phyloP scores from a whole-genome alignment of 2,797 vertebrate genomes.

The Phoeniculus purpureus region DNA sequence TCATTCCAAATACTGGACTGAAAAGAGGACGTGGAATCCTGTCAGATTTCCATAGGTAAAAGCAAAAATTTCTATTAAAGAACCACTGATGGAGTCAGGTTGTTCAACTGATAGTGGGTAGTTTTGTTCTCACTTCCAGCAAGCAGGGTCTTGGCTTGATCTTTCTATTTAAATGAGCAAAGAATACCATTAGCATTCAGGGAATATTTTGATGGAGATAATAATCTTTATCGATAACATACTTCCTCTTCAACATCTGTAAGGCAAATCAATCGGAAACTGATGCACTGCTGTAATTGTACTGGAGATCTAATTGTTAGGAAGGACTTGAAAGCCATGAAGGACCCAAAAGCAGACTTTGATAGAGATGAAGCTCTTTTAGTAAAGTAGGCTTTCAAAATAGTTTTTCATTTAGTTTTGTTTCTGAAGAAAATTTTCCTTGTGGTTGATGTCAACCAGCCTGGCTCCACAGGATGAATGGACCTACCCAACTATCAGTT shows the following conservation, averaged over 20 bases:
- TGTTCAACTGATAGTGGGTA: neutral
- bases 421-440: neutral
- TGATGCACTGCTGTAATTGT: constrained; percentile 35
- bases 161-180: constrained; percentile 57
- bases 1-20: neutral
- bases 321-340: constrained; percentile 22
- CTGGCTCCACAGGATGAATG: neutral
- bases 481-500: constrained; percentile 21
- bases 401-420: neutral
- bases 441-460: neutral
- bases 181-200: constrained; percentile 54
- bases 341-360: neutral
- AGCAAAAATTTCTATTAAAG: neutral
- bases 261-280: constrained; percentile 56
- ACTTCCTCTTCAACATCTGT: constrained; percentile 49
- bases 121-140: neutral
- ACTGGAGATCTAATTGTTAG: constrained; percentile 36
- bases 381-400: neutral
- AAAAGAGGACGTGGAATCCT: neutral
- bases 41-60: neutral
- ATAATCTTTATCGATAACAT: constrained; percentile 60
- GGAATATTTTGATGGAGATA: constrained; percentile 62
- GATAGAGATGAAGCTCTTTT: neutral
- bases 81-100: neutral
- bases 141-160: constrained; percentile 45